phyloP scores from a whole-genome alignment of 2,888 invertebrate genomes.

The Anoncus sp. region DNA sequence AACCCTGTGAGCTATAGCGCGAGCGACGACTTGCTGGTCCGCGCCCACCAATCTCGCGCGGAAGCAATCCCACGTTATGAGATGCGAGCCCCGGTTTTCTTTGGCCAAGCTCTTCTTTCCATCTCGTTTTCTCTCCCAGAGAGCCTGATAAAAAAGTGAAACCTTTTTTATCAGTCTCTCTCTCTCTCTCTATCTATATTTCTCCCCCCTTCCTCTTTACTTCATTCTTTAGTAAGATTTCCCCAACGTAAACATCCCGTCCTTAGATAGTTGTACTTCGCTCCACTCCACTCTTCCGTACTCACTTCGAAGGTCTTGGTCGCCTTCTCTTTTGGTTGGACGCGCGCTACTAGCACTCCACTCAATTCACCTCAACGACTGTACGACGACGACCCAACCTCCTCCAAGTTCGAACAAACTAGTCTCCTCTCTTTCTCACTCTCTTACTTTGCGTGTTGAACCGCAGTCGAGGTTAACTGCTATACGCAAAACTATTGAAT shows the following conservation, averaged over 20 bases:
- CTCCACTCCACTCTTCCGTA: constrained; percentile 64
- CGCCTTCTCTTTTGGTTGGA: constrained; percentile 48
- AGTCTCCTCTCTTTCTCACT: constrained; percentile 35
- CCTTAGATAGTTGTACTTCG: constrained; percentile 54
- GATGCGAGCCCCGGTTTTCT: constrained; percentile 73
- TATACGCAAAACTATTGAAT: constrained; percentile 56
- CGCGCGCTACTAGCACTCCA: constrained; percentile 58
- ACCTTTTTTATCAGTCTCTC: constrained; percentile 41
- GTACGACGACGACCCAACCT: constrained; percentile 51
- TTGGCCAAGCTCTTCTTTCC: constrained; percentile 58
- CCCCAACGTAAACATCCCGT: constrained; percentile 80
- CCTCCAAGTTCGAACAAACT: constrained; percentile 47
- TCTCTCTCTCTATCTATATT: constrained; percentile 39
- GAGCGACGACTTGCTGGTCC: constrained; percentile 55
- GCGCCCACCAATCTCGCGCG: constrained; percentile 60
- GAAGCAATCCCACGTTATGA: constrained; percentile 74
- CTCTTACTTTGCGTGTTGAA: constrained; percentile 49
- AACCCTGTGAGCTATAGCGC: constrained; percentile 59
- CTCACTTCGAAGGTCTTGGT: constrained; percentile 55
- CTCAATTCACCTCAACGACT: constrained; percentile 65
- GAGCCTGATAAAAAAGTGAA: no score
- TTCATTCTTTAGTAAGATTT: constrained; percentile 79
- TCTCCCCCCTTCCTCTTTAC: constrained; percentile 20
- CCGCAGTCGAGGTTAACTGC: constrained; percentile 58
- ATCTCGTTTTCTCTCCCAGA: constrained; percentile 30